Evolutionary conservation across 2,888 invertebrate genomes (phyloP).

Genomic region (Biston betularia): DNA sequence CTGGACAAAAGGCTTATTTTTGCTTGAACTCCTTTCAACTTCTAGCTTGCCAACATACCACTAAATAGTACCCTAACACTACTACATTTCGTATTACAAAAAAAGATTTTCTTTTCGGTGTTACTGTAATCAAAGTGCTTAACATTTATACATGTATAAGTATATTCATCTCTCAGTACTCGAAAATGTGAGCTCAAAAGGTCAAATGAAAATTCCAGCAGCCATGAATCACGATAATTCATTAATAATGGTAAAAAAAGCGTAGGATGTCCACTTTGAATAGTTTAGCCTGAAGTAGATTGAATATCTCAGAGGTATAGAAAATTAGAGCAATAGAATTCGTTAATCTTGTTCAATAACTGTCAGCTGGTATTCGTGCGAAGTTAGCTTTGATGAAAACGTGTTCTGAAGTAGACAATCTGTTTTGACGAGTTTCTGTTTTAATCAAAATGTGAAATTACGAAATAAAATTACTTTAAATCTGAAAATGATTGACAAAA

Average conservation of each 20-base stretch:
- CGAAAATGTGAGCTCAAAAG: constrained; percentile 4
- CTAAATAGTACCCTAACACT: too few relatives aligned
- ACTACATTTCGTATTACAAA: too few relatives aligned
- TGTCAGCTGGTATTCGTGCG: constrained; percentile 10
- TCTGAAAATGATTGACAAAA: too few relatives aligned
- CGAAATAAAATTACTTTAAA: too few relatives aligned
- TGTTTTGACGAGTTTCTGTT: constrained; percentile 8
- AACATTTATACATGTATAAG: background rate
- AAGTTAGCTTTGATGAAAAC: constrained; percentile 7
- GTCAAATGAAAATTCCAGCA: constrained; percentile 14
- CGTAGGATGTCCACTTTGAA: constrained; percentile 30
- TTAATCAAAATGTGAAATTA: constrained; percentile 4
- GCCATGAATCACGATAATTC: constrained; percentile 11
- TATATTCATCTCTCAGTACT: constrained; percentile 4
- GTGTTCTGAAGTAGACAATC: background rate
- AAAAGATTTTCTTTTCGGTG: too few relatives aligned
- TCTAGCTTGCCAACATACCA: too few relatives aligned
- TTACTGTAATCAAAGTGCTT: background rate
- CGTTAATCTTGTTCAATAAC: constrained; percentile 16
- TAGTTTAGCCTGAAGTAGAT: constrained; percentile 4
- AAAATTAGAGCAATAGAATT: constrained; percentile 28
- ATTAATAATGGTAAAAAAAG: constrained; percentile 33
- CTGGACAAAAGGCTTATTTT: too few relatives aligned
- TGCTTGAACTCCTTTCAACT: too few relatives aligned
- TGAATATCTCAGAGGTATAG: constrained; percentile 3